Conservation (phyloP, 2,888 invertebrate species). For the Caenorhabditis virilis region DNA sequence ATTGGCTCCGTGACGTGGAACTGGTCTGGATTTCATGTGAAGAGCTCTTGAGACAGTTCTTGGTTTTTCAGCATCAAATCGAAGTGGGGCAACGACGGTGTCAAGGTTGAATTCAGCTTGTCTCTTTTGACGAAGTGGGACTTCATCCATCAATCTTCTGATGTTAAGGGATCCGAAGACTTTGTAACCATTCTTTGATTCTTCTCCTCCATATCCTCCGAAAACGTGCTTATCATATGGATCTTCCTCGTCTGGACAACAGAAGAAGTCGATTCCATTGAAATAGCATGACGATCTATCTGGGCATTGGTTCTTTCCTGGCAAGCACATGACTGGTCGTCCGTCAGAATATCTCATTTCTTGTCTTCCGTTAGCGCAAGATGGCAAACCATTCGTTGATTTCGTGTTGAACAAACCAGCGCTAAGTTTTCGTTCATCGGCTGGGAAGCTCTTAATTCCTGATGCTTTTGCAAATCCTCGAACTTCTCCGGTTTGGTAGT, state of each 20-base stretch:
- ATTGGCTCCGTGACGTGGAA: constrained; percentile 44
- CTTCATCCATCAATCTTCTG: constrained; percentile 49
- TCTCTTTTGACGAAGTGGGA: constrained; percentile 40
- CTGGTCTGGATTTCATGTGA: constrained; percentile 37
- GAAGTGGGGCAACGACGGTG: constrained; percentile 54
- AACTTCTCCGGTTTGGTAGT: constrained; percentile 57
- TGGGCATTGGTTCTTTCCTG: constrained; percentile 67
- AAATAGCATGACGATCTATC: constrained; percentile 65
- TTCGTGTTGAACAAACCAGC: constrained; percentile 26
- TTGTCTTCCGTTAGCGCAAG: constrained; percentile 62
- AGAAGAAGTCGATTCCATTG: constrained; percentile 68
- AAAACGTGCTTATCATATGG: constrained; percentile 66
- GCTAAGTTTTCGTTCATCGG: constrained; percentile 15
- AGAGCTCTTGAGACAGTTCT: constrained; percentile 40
- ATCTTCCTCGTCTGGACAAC: constrained; percentile 67
- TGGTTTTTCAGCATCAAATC: constrained; percentile 61
- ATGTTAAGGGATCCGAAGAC: constrained; percentile 57
- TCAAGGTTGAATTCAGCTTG: constrained; percentile 58
- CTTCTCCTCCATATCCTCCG: constrained; percentile 65
- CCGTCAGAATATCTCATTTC: constrained; percentile 52
- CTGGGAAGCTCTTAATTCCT: constrained; percentile 28
- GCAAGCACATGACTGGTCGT: constrained; percentile 66
- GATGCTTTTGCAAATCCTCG: constrained; percentile 16
- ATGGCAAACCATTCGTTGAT: constrained; percentile 42
- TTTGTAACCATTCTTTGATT: constrained; percentile 64